These are phyloP conservation scores for Colaptes auratus DNA, from an alignment of 2,113 vertebrate genomes.

Conservation along the genomic window DNA sequence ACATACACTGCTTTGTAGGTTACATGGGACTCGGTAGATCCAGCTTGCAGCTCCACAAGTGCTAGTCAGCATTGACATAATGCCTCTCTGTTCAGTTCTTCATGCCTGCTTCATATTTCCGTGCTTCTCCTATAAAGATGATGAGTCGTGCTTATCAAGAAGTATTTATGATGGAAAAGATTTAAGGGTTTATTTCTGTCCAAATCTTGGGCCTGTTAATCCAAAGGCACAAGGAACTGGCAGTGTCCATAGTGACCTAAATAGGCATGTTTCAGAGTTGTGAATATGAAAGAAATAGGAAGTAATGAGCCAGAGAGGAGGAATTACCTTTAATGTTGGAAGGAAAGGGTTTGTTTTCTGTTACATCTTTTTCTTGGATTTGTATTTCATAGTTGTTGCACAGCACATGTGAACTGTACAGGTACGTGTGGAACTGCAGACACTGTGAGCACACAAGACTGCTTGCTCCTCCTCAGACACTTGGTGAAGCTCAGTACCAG, in stretches of 20 bases:
- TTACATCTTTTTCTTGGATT: background rate
- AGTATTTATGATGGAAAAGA: background rate
- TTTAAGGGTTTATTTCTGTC: background rate
- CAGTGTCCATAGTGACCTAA: background rate
- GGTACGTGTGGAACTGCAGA: background rate
- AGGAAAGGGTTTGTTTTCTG: background rate
- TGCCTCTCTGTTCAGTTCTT: background rate
- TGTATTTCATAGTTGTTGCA: background rate
- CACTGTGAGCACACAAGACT: background rate
- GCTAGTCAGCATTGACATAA: background rate
- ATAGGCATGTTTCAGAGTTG: background rate
- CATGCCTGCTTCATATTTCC: background rate
- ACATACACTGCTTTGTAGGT: accelerated
- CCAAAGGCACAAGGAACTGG: background rate
- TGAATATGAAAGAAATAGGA: background rate
- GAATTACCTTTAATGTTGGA: background rate
- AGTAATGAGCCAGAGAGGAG: background rate
- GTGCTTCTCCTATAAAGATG: background rate
- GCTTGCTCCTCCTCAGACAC: background rate
- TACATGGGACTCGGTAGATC: background rate
- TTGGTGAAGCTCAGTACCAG: background rate
- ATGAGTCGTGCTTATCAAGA: background rate
- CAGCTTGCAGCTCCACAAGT: background rate
- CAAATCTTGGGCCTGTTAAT: background rate
- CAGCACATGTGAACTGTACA: accelerated